Base-by-base conservation (phyloP, 1,140 invertebrate species). In the Drosophila albomicans region DNA sequence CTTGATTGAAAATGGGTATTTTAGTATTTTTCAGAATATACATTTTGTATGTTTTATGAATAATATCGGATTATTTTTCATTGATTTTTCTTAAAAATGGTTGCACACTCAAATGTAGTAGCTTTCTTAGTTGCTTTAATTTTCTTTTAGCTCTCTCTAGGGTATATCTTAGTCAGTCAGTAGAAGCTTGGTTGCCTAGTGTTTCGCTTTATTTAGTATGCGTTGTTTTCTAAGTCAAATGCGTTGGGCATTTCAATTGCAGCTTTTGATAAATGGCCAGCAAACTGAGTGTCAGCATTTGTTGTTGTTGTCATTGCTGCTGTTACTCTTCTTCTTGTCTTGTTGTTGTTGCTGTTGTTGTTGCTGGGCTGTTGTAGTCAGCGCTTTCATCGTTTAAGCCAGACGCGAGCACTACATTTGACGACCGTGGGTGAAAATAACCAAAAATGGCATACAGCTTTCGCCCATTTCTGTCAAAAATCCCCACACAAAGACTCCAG, bases 221-320 rank as follows among this genome's bases (percentile, higher is more conserved):
- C 63, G 64, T 46, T 73, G 64, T 77, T 88, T 82, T 87, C 76
- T 88, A 78, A 88, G 80, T 75, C 79, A 82, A 82, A 77, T 81
- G 84, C 74, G 74, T 74, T 74, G 52, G 54, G 85, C 77, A 88
- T 88, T 88, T 84, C 74, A 88, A 89, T 88, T 88, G 78, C 77
- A 89, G 74, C 70, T 75, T 84, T 88, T 87, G 84, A 88, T 82
- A 88, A 87, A 87, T 82, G 76, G 84, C 77, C 73, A 88, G 43
- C 56, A 65, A 65, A 65, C 82, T 59, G 75, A 81, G 65, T 63
- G 51, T 46, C 61, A 73, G 72, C 45, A 45, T 41, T 52, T 43
- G n/a, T 28, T 30, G 61, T 25, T 63, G 61, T 6, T 45, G 41
- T 1, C 13, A 25, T 20, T 51, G 61, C n/a, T 62, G 59, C 13